Evolutionary conservation across 2,113 vertebrate genomes (phyloP).

Genomic region (Crotalus helleri): DNA sequence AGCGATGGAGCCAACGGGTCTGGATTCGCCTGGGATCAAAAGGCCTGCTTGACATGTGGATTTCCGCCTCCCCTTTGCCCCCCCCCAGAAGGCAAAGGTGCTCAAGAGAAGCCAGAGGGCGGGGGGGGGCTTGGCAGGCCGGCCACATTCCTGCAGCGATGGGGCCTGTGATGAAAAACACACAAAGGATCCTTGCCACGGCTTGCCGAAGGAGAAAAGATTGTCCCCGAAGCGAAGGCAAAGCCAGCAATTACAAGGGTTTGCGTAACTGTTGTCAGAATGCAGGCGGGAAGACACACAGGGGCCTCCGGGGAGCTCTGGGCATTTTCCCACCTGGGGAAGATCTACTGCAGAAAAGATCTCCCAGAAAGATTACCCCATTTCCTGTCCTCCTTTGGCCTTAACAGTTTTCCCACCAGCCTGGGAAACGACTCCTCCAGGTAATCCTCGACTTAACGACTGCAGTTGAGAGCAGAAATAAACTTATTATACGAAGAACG

Average conservation of each 20-base stretch:
- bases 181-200: background rate
- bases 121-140: background rate
- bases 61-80: background rate
- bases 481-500: background rate
- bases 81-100: background rate
- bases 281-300: background rate
- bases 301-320: background rate
- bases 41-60: background rate
- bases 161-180: background rate
- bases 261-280: background rate
- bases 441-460: no score
- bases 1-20: no score
- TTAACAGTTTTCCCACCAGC: background rate
- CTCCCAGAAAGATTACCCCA: background rate
- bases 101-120: background rate
- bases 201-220: background rate
- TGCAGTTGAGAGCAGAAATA: background rate
- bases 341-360: background rate
- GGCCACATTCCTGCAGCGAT: background rate
- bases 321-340: background rate
- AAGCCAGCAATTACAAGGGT: background rate
- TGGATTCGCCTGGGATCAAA: background rate
- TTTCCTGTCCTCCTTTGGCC: background rate
- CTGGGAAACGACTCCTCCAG: background rate
- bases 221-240: background rate